Evolutionary conservation across 2,113 vertebrate species (phyloP), one percentile per base, ranked within the genome.

Genomic region (Hyperoodon ampullatus): DNA sequence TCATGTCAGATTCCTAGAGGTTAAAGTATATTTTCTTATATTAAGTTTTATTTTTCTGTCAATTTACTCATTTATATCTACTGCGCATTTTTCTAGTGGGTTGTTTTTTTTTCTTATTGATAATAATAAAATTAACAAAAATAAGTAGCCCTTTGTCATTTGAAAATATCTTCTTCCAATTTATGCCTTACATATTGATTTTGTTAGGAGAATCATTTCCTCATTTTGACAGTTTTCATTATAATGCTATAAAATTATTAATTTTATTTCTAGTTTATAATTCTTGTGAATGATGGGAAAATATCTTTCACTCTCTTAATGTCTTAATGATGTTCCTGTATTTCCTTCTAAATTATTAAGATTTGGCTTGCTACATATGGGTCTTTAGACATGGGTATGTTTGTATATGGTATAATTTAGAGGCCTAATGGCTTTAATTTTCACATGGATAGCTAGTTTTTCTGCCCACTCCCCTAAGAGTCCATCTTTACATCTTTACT

Each of bases 1-100:
- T 78, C 80, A 86, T 94, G 39, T 70, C 63, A 95, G 72, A 86
- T 92, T 91, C 70, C 65, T 82, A 95, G 61, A 91, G 47, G 47
- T 78, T 92, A 94, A 78, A 53, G 53, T 53, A 89, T 80, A 42
- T 90, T 65, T 96, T 77, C 78, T 75, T 95, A 44, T n/a, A 55
- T 82, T 66, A 75, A 90, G 53, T 75, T 87, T 94, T 87, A 33
- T 60, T 74, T 72, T 85, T 61, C 23, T 93, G n/a, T 95, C 47
- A 86, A 14, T 94, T 88, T 95, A 26, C 53, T 83, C 66, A 88
- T 86, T 86, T 90, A 28, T 72, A 82, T 60, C 39, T 68, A 65
- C 84, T 71, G 35, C 24, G 28, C 30, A 44, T 47, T 80, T 97
- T 96, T 81, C 53, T 92, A 68, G 72, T 75, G 1, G 0, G 19